phyloP scores from a whole-genome alignment of 1,140 invertebrate genomes.

The Sitobion miscanthi region DNA sequence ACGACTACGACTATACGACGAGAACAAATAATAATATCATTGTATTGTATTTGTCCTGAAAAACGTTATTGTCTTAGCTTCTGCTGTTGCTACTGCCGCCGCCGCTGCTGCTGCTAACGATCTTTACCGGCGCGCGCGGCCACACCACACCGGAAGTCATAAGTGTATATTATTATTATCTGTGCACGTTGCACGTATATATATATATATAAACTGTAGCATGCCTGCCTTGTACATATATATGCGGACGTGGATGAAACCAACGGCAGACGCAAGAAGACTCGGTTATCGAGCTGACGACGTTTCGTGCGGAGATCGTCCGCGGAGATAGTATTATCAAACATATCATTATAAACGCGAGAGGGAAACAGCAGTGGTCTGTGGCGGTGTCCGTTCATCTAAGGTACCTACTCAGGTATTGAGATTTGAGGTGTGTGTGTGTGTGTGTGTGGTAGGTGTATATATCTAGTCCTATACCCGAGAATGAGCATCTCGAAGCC shows the following conservation, averaged over 20 bases:
- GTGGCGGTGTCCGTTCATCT: not conserved
- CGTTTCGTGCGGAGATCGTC: not conserved
- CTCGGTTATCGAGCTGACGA: not conserved
- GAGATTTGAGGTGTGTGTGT: not conserved
- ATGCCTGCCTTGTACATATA: not conserved
- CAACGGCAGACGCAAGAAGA: not conserved
- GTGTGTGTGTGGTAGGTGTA: too few relatives aligned
- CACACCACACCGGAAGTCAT: conserved; percentile 35
- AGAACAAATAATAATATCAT: conserved; percentile 28
- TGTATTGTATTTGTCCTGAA: conserved; percentile 48
- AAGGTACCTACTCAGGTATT: not conserved
- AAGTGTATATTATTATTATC: not conserved
- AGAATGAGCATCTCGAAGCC: too few relatives aligned
- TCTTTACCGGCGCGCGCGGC: not conserved
- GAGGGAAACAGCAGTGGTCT: not conserved
- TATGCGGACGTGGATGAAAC: not conserved
- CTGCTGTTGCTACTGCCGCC: not conserved
- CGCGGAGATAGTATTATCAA: not conserved
- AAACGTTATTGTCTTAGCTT: conserved; percentile 5
- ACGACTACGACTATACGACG: not conserved
- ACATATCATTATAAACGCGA: not conserved
- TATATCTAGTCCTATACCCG: too few relatives aligned
- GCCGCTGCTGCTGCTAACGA: conserved; percentile 17
- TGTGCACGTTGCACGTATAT: not conserved
- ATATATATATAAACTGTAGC: too few relatives aligned